Conservation (phyloP, 2,888 invertebrate genomes). For the Biston betularia region DNA sequence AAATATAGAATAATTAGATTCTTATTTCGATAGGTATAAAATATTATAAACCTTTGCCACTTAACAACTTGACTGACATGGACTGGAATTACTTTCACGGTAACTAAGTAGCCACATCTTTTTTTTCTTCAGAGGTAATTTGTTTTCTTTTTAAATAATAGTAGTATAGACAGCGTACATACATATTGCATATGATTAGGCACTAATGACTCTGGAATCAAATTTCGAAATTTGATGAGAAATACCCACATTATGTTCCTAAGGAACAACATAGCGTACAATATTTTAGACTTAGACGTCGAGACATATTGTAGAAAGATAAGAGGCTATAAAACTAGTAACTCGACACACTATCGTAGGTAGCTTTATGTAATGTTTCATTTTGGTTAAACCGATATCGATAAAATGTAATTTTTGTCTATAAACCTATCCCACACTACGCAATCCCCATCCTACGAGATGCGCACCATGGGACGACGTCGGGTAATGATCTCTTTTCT, state of each 20-base stretch:
- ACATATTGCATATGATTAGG: too few species aligned
- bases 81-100: too few species aligned
- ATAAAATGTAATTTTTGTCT: slow-evolving; percentile 50
- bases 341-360: not conserved
- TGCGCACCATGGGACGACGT: slow-evolving; percentile 7
- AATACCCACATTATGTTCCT: not conserved
- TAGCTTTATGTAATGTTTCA: slow-evolving; percentile 9
- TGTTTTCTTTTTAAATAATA: too few species aligned
- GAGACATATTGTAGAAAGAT: slow-evolving; percentile 1
- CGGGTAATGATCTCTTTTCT: slow-evolving; percentile 7
- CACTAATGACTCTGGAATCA: too few species aligned
- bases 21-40: not conserved
- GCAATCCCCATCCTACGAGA: not conserved
- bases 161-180: too few species aligned
- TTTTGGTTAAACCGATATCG: slow-evolving; percentile 45
- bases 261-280: too few species aligned
- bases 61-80: slow-evolving; percentile 1
- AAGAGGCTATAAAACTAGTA: slow-evolving; percentile 4
- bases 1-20: too few species aligned
- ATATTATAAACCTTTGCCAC: slow-evolving; percentile 7
- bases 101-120: too few species aligned
- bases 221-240: too few species aligned
- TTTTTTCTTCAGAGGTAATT: too few species aligned
- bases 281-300: not conserved
- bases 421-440: slow-evolving; percentile 6